These are phyloP conservation scores for Ellobius talpinus DNA, from an alignment of 2,113 vertebrate genomes.

Conservation along the genomic window DNA sequence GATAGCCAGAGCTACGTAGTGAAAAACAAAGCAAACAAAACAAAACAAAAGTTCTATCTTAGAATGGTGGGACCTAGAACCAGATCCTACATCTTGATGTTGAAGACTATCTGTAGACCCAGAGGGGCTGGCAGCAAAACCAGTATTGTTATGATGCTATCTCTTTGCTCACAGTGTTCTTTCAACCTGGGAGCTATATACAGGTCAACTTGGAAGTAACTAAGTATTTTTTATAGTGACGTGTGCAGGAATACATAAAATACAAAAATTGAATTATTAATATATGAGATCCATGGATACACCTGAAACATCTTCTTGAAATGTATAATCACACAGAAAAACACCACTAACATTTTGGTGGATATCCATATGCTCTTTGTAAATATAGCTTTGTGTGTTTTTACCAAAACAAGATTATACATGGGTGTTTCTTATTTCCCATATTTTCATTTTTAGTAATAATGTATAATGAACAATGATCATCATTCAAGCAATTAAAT, in stretches of 20 bases:
- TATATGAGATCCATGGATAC: neutral
- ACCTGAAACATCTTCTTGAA: constrained; percentile 19
- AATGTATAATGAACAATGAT: constrained; percentile 34
- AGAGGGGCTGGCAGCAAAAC: neutral
- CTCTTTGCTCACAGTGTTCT: neutral
- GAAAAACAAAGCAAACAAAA: neutral
- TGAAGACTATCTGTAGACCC: neutral
- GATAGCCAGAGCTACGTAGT: neutral
- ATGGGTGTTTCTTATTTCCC: neutral
- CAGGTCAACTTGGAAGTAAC: neutral
- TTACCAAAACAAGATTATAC: constrained; percentile 36
- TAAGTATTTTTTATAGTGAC: constrained; percentile 23
- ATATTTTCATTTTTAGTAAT: constrained; percentile 52
- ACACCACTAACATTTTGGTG: neutral
- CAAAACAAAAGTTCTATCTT: neutral
- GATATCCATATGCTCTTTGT: neutral
- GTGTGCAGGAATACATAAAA: neutral
- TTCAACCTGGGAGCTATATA: neutral
- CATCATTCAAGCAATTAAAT: constrained; percentile 16
- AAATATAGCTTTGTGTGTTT: neutral
- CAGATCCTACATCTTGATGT: neutral
- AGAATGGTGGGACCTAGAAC: neutral
- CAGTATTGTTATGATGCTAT: neutral
- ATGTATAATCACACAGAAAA: neutral
- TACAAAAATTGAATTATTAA: constrained; percentile 20